Conservation (phyloP, 2,888 invertebrate species). For the Dryobota labecula region DNA sequence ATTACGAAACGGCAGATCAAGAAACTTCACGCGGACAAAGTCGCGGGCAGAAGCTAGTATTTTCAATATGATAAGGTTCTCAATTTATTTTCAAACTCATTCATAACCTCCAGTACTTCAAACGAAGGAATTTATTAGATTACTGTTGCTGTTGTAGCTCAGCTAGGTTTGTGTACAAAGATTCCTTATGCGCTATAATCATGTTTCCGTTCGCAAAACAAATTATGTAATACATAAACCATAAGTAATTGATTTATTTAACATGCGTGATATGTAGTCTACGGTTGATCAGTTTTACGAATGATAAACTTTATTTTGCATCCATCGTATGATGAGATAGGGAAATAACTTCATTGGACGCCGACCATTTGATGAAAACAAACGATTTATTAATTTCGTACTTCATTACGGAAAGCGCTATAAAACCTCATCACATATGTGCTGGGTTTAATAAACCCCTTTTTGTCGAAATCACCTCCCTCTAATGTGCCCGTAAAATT, state of each 20-base stretch:
- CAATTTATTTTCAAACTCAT: slow-evolving; percentile 27
- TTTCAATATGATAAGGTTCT: slow-evolving; percentile 17
- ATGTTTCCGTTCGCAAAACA: slow-evolving; percentile 45
- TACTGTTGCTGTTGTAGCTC: slow-evolving; percentile 20
- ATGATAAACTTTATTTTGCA: slow-evolving; percentile 9
- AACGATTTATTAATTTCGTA: slow-evolving; percentile 24
- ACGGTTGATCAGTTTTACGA: slow-evolving; percentile 16
- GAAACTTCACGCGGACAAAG: no score
- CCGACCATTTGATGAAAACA: slow-evolving; percentile 25
- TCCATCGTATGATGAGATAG: slow-evolving; percentile 5
- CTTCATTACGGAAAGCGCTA: slow-evolving; percentile 26
- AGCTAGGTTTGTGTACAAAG: slow-evolving; percentile 17
- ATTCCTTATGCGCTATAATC: slow-evolving; percentile 35
- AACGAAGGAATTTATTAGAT: slow-evolving; percentile 39
- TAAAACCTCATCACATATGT: slow-evolving; percentile 43
- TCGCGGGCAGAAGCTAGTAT: no score
- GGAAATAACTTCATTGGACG: slow-evolving; percentile 19
- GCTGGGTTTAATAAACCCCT: slow-evolving; percentile 51
- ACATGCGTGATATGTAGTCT: slow-evolving; percentile 1
- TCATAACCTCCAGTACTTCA: slow-evolving; percentile 14
- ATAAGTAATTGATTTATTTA: slow-evolving; percentile 36
- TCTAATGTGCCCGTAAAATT: slow-evolving; percentile 64
- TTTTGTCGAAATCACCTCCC: slow-evolving; percentile 44
- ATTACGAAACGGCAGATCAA: no score
- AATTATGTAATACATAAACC: slow-evolving; percentile 34